These are phyloP conservation scores for Papilio polytes DNA, from an alignment of 1,140 invertebrate genomes.

Conservation along the genomic window DNA sequence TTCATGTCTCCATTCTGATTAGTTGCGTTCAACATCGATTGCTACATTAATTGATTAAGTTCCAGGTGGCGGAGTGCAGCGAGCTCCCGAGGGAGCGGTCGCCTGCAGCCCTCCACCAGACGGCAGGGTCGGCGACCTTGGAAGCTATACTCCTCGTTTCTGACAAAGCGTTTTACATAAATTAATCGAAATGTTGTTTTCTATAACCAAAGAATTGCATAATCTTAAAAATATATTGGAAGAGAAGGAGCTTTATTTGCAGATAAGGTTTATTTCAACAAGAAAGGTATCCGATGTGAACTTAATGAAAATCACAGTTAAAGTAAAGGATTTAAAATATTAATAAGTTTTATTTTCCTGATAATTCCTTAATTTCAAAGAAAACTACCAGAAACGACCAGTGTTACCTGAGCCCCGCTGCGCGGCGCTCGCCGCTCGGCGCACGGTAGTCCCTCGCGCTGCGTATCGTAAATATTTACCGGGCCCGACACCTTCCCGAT, in stretches of 20 bases:
- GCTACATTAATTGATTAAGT: constrained; percentile 7
- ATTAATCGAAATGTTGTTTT: background rate
- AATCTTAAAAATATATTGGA: too few relatives aligned
- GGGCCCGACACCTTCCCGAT: constrained; percentile 49
- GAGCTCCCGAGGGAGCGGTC: background rate
- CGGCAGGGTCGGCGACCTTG: background rate
- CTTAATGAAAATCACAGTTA: background rate
- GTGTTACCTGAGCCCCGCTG: constrained; percentile 22
- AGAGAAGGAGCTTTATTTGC: too few relatives aligned
- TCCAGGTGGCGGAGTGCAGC: background rate
- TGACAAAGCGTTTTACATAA: background rate
- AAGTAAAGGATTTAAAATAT: background rate
- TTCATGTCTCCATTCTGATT: background rate
- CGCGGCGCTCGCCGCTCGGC: background rate
- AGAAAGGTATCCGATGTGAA: background rate
- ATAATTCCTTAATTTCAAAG: background rate
- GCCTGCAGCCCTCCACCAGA: background rate
- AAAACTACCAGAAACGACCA: background rate
- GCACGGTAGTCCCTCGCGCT: constrained; percentile 47
- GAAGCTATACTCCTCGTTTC: background rate
- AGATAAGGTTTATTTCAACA: background rate
- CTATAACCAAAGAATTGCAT: too few relatives aligned
- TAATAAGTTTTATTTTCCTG: background rate
- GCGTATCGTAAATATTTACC: constrained; percentile 57
- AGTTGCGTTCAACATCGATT: background rate